Conservation (phyloP, 2,113 vertebrate genomes). For the Neoarius graeffei region DNA sequence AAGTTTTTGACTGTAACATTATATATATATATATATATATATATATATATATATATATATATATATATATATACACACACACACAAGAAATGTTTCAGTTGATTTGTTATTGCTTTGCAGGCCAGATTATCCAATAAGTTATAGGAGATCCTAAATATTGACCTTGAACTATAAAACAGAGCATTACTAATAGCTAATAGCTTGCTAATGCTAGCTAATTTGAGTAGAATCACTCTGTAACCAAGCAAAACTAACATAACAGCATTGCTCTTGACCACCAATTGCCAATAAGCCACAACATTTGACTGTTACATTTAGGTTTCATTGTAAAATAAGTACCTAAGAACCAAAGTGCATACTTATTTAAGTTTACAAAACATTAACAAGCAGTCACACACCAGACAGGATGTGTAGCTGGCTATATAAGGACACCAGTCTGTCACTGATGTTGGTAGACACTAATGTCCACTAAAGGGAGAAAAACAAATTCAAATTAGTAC, state of each 20-base stretch:
- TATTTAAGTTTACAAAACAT: background rate
- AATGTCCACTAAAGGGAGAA: background rate
- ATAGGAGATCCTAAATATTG: background rate
- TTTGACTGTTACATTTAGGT: background rate
- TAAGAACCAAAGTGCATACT: background rate
- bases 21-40: too few species aligned
- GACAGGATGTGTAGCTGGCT: background rate
- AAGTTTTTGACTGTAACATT: too few species aligned
- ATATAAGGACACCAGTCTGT: background rate
- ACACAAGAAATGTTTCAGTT: background rate
- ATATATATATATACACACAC: too few species aligned
- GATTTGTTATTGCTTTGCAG: background rate
- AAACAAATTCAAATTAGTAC: background rate
- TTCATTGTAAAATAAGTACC: background rate
- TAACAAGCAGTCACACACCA: background rate
- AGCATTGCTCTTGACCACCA: background rate
- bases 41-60: too few species aligned
- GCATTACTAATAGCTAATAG: background rate
- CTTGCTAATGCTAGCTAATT: background rate
- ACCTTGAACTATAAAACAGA: background rate
- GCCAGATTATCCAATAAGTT: too few species aligned
- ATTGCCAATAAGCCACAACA: background rate
- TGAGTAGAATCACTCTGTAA: background rate
- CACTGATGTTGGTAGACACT: background rate
- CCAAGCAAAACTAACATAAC: background rate